Percentiles rank a stretch among this genome's conserved stretches.
Evolutionary conservation across 2,797 vertebrate genomes (phyloP).

Genomic region (Eremophila alpestris): DNA sequence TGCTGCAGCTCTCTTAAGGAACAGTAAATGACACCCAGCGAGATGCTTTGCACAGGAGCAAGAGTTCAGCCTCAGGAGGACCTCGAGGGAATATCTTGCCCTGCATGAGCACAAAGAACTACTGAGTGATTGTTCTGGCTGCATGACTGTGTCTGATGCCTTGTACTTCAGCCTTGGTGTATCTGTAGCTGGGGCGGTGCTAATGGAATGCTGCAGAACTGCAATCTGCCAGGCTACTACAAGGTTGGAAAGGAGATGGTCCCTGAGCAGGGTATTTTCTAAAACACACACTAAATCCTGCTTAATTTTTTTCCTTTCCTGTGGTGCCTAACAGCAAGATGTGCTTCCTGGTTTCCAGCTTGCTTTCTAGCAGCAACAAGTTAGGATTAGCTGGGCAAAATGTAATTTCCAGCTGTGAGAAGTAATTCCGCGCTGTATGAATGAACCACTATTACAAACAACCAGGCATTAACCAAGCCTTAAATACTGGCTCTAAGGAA

Average conservation of each 20-base stretch:
- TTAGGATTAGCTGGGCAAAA: neutral
- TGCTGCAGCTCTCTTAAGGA: neutral
- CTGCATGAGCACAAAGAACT: rapidly evolving
- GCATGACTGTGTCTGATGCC: rapidly evolving
- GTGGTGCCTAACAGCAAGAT: rapidly evolving
- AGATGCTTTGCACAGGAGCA: neutral
- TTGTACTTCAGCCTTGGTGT: rapidly evolving
- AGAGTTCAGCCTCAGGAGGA: neutral
- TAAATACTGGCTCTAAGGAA: neutral
- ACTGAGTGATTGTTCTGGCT: neutral
- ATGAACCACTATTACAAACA: neutral
- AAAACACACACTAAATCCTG: neutral
- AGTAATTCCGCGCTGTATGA: neutral
- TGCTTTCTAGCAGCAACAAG: neutral
- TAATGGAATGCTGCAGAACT: neutral
- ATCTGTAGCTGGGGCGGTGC: no score
- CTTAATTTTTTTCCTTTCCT: neutral
- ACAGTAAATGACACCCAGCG: neutral
- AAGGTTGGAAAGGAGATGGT: rapidly evolving
- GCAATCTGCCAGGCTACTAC: rapidly evolving
- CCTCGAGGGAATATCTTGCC: neutral
- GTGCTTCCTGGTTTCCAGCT: neutral
- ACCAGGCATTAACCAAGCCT: neutral
- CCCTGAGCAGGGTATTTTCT: rapidly evolving
- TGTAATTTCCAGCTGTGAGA: neutral